These are phyloP conservation scores for Hemithea aestivaria DNA, from an alignment of 2,888 invertebrate genomes.

Conservation along the genomic window DNA sequence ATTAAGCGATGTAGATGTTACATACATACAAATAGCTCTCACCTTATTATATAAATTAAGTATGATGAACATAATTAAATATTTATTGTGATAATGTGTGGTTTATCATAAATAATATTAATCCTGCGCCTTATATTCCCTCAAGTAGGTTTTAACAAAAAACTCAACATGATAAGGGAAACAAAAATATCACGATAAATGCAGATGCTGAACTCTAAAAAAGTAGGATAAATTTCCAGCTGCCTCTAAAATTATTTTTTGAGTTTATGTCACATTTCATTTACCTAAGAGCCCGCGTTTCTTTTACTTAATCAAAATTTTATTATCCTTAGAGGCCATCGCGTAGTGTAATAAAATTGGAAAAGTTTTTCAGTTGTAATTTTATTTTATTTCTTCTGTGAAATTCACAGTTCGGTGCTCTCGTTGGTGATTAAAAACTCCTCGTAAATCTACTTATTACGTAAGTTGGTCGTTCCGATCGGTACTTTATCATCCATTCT, in stretches of 20 bases:
- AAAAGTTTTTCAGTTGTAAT: conserved; percentile 21
- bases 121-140: no score
- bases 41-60: no score
- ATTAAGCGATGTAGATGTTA: no score
- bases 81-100: no score
- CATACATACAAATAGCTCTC: no score
- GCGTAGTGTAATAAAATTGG: conserved; percentile 20
- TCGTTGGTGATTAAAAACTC: conserved; percentile 13
- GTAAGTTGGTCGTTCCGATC: conserved; percentile 3
- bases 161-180: no score
- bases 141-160: no score
- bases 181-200: neutral
- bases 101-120: no score
- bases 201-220: neutral
- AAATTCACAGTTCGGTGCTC: conserved; percentile 16
- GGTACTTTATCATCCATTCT: neutral
- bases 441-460: conserved; percentile 11
- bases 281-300: conserved; percentile 15
- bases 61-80: no score
- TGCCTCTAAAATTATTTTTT: conserved; percentile 7
- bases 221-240: conserved; percentile 2
- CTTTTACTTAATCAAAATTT: conserved; percentile 21
- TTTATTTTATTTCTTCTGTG: conserved; percentile 14
- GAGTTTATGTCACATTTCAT: conserved; percentile 11
- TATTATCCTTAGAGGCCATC: conserved; percentile 19